Evolutionary conservation across 2,113 vertebrate genomes (phyloP).

Genomic region (Tympanuchus pallidicinctus): DNA sequence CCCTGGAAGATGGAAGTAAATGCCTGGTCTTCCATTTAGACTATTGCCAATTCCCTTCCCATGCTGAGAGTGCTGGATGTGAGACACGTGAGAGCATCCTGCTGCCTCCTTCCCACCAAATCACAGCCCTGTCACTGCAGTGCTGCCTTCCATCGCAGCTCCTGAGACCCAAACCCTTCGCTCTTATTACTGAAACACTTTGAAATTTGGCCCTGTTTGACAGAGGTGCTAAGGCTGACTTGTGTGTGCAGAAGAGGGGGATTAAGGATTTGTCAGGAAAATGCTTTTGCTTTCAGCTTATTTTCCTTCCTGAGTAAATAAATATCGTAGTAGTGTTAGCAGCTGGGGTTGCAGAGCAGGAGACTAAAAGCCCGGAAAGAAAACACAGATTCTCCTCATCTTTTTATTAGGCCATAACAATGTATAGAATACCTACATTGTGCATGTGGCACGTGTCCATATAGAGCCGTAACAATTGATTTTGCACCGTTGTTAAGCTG

Average conservation of each 20-base stretch:
- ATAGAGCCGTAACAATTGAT: neutral
- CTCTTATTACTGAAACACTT: neutral
- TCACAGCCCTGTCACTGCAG: neutral
- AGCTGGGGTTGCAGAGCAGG: neutral
- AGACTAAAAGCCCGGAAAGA: neutral
- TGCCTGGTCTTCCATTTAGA: neutral
- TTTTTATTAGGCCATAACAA: neutral
- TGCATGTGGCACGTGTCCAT: neutral
- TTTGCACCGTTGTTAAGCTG: neutral
- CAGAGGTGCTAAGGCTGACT: neutral
- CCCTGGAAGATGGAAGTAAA: neutral
- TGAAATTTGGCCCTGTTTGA: neutral
- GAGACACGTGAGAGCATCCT: neutral
- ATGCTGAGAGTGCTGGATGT: accelerated
- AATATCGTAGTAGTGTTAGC: neutral
- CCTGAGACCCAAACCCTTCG: neutral
- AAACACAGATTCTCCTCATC: neutral
- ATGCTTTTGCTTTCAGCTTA: neutral
- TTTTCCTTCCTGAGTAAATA: neutral
- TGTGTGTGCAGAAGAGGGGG: neutral
- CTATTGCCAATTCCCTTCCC: neutral
- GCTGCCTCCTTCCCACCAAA: neutral
- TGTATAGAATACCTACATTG: neutral
- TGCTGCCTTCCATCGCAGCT: neutral
- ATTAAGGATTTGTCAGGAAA: neutral